A percentile compares a stretch with the other conserved stretches of the same genome.
phyloP scores from a whole-genome alignment of 1,140 invertebrate species.

The Drosophila setifemur region DNA sequence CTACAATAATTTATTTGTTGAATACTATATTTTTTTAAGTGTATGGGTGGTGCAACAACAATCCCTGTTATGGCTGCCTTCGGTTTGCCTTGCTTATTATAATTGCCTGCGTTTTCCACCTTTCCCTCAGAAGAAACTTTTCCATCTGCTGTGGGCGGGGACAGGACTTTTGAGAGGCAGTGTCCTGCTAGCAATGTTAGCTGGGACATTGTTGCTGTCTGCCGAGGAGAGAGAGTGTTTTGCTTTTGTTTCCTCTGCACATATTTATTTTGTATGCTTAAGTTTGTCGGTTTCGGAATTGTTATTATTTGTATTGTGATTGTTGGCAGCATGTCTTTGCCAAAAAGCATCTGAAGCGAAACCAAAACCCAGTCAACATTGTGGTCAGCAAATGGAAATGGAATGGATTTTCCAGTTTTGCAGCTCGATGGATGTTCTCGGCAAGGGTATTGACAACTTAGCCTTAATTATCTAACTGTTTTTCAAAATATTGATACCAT shows the following conservation, averaged over 20 bases:
- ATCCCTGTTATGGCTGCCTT: slow-evolving; percentile 49
- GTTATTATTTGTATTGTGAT: slow-evolving; percentile 52
- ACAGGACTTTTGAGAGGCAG: slow-evolving; percentile 37
- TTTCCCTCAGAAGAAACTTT: slow-evolving; percentile 24
- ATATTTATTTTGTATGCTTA: slow-evolving; percentile 40
- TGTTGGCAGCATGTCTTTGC: slow-evolving; percentile 29
- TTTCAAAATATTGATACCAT: too few relatives aligned
- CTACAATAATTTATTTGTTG: not conserved
- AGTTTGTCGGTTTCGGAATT: slow-evolving; percentile 36
- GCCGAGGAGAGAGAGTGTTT: slow-evolving; percentile 12
- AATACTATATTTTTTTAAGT: not conserved
- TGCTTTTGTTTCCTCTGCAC: slow-evolving; percentile 20
- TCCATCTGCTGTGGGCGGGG: slow-evolving; percentile 29
- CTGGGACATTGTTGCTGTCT: slow-evolving; percentile 66
- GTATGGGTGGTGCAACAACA: slow-evolving; percentile 46
- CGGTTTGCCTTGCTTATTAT: slow-evolving; percentile 60
- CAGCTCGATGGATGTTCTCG: not conserved
- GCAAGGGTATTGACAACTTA: too few relatives aligned
- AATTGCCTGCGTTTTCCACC: slow-evolving; percentile 68
- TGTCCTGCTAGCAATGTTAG: slow-evolving; percentile 58
- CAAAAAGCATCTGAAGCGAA: slow-evolving; percentile 29
- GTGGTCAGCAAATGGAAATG: slow-evolving; percentile 24
- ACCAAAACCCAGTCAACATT: slow-evolving; percentile 39
- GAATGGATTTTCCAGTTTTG: slow-evolving; percentile 21
- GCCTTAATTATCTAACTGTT: too few relatives aligned